Evolutionary conservation across 2,113 vertebrate genomes (phyloP).

Genomic region (Sula dactylatra): DNA sequence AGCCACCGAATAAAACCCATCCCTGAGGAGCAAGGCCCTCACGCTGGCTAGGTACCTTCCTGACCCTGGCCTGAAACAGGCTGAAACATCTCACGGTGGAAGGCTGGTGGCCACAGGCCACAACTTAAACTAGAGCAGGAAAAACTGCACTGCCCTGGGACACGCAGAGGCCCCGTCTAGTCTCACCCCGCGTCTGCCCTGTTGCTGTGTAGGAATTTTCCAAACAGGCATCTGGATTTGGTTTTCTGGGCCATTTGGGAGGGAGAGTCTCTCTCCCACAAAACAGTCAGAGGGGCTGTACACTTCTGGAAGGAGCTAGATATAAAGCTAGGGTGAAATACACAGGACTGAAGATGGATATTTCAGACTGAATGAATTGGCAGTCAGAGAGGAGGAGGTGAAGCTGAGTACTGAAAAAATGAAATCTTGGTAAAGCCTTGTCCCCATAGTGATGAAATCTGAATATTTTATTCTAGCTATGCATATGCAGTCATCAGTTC

Average conservation of each 20-base stretch:
- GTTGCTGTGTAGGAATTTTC: not conserved
- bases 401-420: not conserved
- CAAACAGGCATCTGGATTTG: not conserved
- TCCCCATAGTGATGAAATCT: not conserved
- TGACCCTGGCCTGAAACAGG: not conserved
- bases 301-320: not conserved
- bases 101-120: not conserved
- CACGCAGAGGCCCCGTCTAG: fast-evolving
- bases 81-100: not conserved
- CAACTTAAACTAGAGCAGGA: not conserved
- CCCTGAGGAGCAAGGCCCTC: not conserved
- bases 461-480: not conserved
- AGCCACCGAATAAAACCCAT: not conserved
- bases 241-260: not conserved
- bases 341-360: not conserved
- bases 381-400: not conserved
- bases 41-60: not conserved
- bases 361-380: not conserved
- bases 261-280: not conserved
- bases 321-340: not conserved
- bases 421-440: not conserved
- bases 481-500: not conserved
- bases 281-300: not conserved
- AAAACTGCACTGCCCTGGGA: not conserved
- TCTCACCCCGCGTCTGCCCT: not conserved